A percentile compares a stretch with the other conserved stretches of the same genome.
Evolutionary conservation across 2,888 invertebrate genomes (phyloP).

Genomic region (Dicranocentrus wangi): DNA sequence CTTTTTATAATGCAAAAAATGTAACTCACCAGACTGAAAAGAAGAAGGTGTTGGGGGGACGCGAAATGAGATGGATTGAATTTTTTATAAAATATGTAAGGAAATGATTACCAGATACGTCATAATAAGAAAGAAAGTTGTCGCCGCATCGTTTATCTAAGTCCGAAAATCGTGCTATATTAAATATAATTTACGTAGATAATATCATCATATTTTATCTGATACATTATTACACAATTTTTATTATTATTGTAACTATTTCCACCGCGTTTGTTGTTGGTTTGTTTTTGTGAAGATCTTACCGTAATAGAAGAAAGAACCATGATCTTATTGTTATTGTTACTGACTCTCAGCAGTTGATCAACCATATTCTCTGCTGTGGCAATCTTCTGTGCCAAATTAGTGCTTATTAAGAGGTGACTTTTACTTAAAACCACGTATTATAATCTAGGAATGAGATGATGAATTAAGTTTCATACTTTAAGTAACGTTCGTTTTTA

Average conservation of each 20-base stretch:
- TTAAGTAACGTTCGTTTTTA: neutral
- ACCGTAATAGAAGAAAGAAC: too few species aligned
- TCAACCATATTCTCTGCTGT: neutral
- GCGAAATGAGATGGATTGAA: neutral
- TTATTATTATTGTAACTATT: too few species aligned
- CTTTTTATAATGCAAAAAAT: neutral
- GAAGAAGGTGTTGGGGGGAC: neutral
- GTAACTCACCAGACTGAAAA: conserved; percentile 14
- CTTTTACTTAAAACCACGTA: conserved; percentile 13
- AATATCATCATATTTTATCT: neutral
- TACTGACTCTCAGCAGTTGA: too few species aligned
- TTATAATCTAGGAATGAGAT: neutral
- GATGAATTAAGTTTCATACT: too few species aligned
- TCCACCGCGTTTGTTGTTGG: too few species aligned
- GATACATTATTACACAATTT: neutral
- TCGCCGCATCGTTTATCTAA: conserved; percentile 44
- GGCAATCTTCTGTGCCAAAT: conserved; percentile 56
- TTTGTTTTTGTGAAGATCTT: too few species aligned
- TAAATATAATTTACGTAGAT: conserved; percentile 1
- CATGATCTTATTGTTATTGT: too few species aligned
- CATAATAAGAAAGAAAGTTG: conserved; percentile 6
- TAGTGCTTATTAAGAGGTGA: conserved; percentile 34
- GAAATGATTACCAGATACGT: conserved; percentile 45
- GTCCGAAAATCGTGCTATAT: conserved; percentile 54
- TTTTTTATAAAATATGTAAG: neutral